Conservation (phyloP, 2,888 invertebrate species). For the Sinohyriopsis cumingii region DNA sequence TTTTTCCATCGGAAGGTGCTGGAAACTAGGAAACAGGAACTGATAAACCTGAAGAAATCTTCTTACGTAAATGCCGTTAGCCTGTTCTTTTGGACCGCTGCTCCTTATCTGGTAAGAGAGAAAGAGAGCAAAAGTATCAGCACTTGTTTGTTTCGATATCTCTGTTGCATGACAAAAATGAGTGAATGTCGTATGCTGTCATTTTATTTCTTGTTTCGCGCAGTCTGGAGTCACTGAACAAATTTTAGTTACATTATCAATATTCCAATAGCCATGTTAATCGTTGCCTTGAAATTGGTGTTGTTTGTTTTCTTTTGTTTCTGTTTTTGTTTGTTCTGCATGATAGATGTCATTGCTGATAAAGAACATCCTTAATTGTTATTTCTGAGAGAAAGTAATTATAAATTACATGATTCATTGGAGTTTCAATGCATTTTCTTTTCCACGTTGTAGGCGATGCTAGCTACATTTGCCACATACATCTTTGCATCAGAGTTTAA, state of each 20-base stretch:
- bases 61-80: constrained; percentile 81
- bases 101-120: constrained; percentile 87
- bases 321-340: too few relatives aligned
- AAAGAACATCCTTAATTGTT: not conserved
- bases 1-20: constrained; percentile 91
- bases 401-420: not conserved
- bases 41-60: constrained; percentile 86
- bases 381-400: not conserved
- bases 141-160: too few relatives aligned
- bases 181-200: too few relatives aligned
- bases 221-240: too few relatives aligned
- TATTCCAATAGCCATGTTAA: not conserved
- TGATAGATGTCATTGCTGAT: not conserved
- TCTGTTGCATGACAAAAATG: too few relatives aligned
- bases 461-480: constrained; percentile 64
- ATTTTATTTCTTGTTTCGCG: too few relatives aligned
- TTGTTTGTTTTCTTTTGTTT: too few relatives aligned
- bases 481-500: constrained; percentile 86
- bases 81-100: constrained; percentile 93
- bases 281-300: not conserved
- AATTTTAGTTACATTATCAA: not conserved
- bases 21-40: constrained; percentile 89
- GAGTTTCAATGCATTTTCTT: not conserved
- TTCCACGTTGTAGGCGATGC: constrained; percentile 16
- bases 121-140: too few relatives aligned